Evolutionary conservation across 2,888 invertebrate species (phyloP).

Genomic region (Trissolcus japonicus): DNA sequence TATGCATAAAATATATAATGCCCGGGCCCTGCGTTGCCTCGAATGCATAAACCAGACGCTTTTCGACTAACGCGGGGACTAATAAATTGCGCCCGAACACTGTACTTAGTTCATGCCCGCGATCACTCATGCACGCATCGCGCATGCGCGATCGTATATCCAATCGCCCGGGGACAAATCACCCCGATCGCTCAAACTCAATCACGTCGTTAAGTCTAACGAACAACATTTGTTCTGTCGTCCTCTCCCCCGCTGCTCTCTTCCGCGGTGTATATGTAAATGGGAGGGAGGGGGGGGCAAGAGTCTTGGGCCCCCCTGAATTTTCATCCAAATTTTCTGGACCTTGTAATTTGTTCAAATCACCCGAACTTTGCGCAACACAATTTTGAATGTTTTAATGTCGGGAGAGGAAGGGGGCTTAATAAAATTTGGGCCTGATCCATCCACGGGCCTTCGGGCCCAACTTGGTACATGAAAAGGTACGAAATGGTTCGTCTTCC

Average conservation of each 20-base stretch:
- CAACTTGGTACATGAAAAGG: too few relatives aligned
- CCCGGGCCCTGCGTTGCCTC: slow-evolving; percentile 22
- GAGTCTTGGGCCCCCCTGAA: background rate
- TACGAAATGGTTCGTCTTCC: too few relatives aligned
- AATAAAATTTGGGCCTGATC: too few relatives aligned
- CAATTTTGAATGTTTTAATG: too few relatives aligned
- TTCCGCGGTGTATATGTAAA: background rate
- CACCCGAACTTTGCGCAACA: too few relatives aligned
- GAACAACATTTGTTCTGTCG: slow-evolving; percentile 4
- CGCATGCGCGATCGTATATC: slow-evolving; percentile 53
- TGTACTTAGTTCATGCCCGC: slow-evolving; percentile 43
- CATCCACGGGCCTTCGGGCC: too few relatives aligned
- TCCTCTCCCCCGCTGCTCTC: background rate
- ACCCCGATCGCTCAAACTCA: slow-evolving; percentile 44
- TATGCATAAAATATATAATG: slow-evolving; percentile 41
- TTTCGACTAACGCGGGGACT: slow-evolving; percentile 32
- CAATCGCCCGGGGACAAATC: slow-evolving; percentile 54
- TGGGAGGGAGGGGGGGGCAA: background rate
- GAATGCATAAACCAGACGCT: slow-evolving; percentile 41
- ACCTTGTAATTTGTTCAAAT: too few relatives aligned
- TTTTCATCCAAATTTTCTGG: background rate
- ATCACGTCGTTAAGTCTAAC: slow-evolving; percentile 52
- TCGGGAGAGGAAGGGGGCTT: too few relatives aligned
- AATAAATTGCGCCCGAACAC: slow-evolving; percentile 51
- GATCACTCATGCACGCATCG: slow-evolving; percentile 36